Base-by-base conservation (phyloP, 2,888 invertebrate species). In the Hypsopygia costalis region DNA sequence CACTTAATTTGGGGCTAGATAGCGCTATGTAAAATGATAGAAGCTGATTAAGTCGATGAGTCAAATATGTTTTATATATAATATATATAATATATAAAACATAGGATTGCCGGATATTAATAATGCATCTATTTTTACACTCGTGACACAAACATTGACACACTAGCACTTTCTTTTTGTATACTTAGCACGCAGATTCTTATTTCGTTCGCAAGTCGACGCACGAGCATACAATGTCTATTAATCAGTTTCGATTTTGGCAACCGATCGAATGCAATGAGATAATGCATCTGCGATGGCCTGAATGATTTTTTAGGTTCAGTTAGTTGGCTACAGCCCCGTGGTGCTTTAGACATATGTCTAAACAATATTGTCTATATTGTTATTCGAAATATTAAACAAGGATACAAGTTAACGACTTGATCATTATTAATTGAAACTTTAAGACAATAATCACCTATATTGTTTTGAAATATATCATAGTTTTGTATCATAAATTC, bases 131-230 rank as follows among this genome's bases (percentile, higher is more conserved):
- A 62, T 62, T 61, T 49, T 46, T 49, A 47, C 39, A 51, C 46
- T 58, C 16, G 62, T 65, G 68, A 65, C 68, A 69, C 58, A 64
- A 76, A 16, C 78, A 81, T 81, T 81, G 81, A 81, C 80, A 80
- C 67, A 75, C 58, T 75, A 54, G 59, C 66, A 67, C 73, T 75
- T 74, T 69, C 72, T 51, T 54, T 4, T 16, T 16, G 2, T 16
- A 16, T 16, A 16, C 4, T 16, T 16, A 16, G 16, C 16, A 16
- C 16, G 4, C 75, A 76, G 70, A 49, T 37, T 47, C 46, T 39
- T 16, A 41, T 64, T 62, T 59, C 57, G 49, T 47, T 43, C 40
- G 52, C 51, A 47, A 50, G 59, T 61, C 58, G 53, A 60, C 62
- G 62, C 61, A 54, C 43, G 56, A 61, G 55, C 55, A n/a, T 55